Percentiles rank a stretch among this genome's conserved stretches.
Evolutionary conservation across 2,888 invertebrate species (phyloP).

Genomic region (Epistrophe eligans): DNA sequence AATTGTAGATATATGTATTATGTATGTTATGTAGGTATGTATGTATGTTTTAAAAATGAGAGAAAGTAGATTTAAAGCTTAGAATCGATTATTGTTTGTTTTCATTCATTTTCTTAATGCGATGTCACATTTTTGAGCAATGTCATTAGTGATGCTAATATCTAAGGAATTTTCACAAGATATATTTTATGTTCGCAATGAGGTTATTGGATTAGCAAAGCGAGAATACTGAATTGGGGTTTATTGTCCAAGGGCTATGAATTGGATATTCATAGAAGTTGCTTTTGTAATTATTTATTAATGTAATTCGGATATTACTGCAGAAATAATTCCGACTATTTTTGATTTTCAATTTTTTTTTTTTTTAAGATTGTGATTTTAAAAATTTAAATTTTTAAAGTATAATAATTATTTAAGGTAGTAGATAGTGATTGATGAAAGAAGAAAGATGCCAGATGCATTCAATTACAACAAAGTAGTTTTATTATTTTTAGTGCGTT

Average conservation of each 20-base stretch:
- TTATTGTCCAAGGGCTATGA: not conserved
- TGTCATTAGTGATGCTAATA: conserved; percentile 14
- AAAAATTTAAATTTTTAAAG: too few species aligned
- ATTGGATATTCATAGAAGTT: not conserved
- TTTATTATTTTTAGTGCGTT: too few species aligned
- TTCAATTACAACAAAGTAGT: too few species aligned
- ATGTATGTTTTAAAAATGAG: not conserved
- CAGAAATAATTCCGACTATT: not conserved
- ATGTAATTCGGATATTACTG: not conserved
- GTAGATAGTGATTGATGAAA: too few species aligned
- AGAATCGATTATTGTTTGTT: conserved; percentile 8
- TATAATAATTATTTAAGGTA: too few species aligned
- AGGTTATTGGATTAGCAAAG: not conserved
- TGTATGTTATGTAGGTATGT: not conserved
- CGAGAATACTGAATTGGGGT: not conserved
- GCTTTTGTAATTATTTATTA: not conserved
- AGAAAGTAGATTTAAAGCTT: not conserved
- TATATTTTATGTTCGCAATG: not conserved
- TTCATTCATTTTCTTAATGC: not conserved
- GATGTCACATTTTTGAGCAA: conserved; percentile 10
- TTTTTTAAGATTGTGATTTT: too few species aligned
- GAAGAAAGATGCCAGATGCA: too few species aligned
- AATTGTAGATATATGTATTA: too few species aligned
- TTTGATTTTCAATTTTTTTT: not conserved
- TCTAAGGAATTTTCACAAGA: not conserved